Conservation (phyloP, 2,113 vertebrate species). For the Emydura subglobosa region DNA sequence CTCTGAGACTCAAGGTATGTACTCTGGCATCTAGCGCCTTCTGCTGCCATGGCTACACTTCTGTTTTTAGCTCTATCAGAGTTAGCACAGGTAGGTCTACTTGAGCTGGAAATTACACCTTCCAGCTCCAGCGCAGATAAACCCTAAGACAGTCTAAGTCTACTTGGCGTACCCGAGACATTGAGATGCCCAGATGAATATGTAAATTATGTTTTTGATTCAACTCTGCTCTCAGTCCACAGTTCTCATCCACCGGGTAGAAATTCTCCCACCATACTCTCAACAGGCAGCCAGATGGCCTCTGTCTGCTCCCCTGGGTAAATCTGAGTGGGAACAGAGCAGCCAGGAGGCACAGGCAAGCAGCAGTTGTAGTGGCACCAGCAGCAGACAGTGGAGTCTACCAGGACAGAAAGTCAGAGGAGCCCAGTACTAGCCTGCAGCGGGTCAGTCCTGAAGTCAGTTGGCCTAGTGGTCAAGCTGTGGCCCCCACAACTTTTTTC, state of each 20-base stretch:
- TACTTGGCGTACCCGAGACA: background rate
- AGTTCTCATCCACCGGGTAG: no score
- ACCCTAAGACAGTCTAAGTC: fast-evolving
- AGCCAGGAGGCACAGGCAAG: background rate
- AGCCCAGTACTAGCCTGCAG: background rate
- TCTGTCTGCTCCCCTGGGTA: background rate
- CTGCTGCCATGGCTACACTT: no score
- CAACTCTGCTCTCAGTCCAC: no score
- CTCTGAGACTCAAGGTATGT: no score
- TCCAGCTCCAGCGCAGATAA: background rate
- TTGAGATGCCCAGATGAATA: conserved; percentile 9
- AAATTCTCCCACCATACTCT: background rate
- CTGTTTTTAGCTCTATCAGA: no score
- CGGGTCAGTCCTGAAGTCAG: background rate
- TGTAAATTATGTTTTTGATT: background rate
- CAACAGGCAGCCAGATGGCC: background rate
- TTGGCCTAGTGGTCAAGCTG: background rate
- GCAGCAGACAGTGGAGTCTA: background rate
- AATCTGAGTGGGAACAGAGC: background rate
- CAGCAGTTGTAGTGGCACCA: background rate
- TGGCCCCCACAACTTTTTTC: background rate
- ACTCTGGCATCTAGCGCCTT: no score
- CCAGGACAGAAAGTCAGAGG: background rate
- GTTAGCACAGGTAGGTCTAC: no score
- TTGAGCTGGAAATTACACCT: no score